Evolutionary conservation across 2,888 invertebrate genomes (phyloP), one percentile per base, ranked within the genome.

Genomic region (Altica lythri): DNA sequence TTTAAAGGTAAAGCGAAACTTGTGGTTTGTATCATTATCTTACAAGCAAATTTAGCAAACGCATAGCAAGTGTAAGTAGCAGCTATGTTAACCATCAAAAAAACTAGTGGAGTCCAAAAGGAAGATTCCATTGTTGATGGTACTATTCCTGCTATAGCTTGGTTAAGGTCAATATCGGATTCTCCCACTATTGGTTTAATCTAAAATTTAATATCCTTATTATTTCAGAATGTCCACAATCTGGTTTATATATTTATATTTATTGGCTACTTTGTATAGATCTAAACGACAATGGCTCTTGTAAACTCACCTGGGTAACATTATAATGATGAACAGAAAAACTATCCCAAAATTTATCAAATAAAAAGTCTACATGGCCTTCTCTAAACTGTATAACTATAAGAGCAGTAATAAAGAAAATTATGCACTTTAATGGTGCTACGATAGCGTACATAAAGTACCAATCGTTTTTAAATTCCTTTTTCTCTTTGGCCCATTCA

Each of bases 21-120:
- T 72, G 92, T 88, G 47, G 86, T 84, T 74, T 95, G 95, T 71
- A 96, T 93, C 72, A 90, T 85, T 59, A 93, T 89, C 79, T 90
- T 91, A 78, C 92, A 92, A 1, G 92, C 88, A 63, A 92, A 90
- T 77, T 92, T 94, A 2, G 86, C 82, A 58, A 83, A 82, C 13
- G 79, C 79, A 68, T 85, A 89, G 63, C 85, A 84, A 6, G 89
- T 61, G 67, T 89, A 86, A 1, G 89, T 84, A 0, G 86, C 74
- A 0, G 76, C 59, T 1, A 87, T 79, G 74, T 92, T 91, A 19
- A 89, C 79, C 0, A 86, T 58, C 13, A 86, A 77, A 1, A 87
- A 81, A 75, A 83, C 83, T 22, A 88, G 60, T 0, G 86, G 78
- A 0, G 82, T 74, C 63, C 62, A 60, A 17, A 62, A 34, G 76